These are phyloP conservation scores for Lichenostomus cassidix DNA, from an alignment of 2,113 vertebrate species.

Conservation along the genomic window DNA sequence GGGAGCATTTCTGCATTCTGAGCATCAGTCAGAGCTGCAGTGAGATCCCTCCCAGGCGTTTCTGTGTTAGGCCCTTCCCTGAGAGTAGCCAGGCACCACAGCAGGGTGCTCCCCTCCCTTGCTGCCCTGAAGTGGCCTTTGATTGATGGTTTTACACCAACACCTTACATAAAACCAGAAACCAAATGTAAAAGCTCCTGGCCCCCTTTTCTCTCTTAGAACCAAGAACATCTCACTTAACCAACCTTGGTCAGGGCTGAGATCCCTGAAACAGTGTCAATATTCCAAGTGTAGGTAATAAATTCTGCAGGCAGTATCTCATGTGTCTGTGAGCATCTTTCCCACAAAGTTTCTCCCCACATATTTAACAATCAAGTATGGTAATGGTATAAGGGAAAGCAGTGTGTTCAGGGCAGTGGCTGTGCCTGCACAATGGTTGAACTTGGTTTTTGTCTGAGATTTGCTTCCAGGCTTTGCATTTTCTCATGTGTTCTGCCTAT, in stretches of 20 bases:
- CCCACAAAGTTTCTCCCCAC: neutral
- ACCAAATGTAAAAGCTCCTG: neutral
- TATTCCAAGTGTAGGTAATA: neutral
- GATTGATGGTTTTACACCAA: neutral
- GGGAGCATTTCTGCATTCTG: neutral
- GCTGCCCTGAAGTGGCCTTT: neutral
- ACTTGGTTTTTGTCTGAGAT: neutral
- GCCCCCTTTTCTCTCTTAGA: neutral
- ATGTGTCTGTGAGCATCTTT: neutral
- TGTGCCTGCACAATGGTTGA: neutral
- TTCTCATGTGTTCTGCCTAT: neutral
- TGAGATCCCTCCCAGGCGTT: neutral
- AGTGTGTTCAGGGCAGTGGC: neutral
- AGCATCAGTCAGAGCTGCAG: neutral
- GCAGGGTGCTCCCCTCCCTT: neutral
- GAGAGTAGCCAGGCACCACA: neutral
- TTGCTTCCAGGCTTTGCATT: neutral
- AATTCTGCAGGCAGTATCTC: neutral
- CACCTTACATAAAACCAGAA: neutral
- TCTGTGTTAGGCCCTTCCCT: neutral
- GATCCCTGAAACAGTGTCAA: neutral
- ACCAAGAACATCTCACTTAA: neutral
- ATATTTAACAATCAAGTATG: neutral
- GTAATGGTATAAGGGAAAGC: neutral
- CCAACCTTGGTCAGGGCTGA: neutral